These are phyloP conservation scores for Erinaceus europaeus DNA, from an alignment of 2,113 vertebrate genomes.

Conservation along the genomic window DNA sequence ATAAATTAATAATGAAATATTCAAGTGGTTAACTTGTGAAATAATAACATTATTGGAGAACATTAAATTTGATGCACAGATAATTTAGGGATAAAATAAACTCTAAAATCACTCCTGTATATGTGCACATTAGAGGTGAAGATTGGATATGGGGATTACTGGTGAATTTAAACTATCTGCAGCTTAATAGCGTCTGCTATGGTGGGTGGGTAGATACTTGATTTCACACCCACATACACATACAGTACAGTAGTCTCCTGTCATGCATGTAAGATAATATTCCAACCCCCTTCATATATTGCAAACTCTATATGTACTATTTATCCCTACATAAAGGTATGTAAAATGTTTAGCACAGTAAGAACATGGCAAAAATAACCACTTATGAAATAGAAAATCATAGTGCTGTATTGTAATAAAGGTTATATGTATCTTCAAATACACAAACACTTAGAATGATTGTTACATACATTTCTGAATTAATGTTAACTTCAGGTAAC, in stretches of 20 bases:
- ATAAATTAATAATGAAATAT: neutral
- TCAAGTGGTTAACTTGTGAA: neutral
- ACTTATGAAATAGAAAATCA: too few species aligned
- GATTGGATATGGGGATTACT: accelerated
- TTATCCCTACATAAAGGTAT: too few species aligned
- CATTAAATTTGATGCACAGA: neutral
- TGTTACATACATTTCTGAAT: too few species aligned
- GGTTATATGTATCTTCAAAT: too few species aligned
- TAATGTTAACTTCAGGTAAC: too few species aligned
- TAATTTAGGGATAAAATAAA: neutral
- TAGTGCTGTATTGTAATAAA: too few species aligned
- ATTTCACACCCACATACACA: accelerated
- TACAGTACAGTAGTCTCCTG: neutral
- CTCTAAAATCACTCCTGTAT: neutral
- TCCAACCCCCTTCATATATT: neutral
- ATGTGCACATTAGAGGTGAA: neutral
- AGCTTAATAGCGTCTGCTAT: neutral
- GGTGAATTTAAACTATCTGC: neutral
- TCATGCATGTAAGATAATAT: neutral
- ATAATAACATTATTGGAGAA: neutral
- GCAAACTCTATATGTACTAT: neutral
- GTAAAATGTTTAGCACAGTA: too few species aligned
- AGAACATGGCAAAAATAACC: too few species aligned
- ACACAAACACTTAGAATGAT: too few species aligned
- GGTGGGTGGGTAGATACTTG: neutral